Percentiles rank a stretch among this genome's conserved stretches.
These are phyloP conservation scores for Siniperca obscura DNA, from an alignment of 2,797 vertebrate species.

Conservation along the genomic window DNA sequence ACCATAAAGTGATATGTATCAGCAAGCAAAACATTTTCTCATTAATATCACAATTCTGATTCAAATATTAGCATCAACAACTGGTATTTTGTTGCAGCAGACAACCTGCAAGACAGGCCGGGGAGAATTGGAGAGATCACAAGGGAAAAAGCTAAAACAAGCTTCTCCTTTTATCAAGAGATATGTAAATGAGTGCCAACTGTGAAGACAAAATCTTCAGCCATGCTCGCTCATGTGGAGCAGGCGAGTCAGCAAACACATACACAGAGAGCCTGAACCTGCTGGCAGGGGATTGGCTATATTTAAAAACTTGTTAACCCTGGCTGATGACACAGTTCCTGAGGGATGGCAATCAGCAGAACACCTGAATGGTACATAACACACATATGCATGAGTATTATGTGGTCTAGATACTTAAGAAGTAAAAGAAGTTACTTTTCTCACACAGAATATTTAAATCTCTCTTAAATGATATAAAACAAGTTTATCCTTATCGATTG, in stretches of 20 bases:
- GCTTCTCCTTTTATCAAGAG: slow-evolving; percentile 18
- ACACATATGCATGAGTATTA: neutral
- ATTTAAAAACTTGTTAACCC: slow-evolving; percentile 73
- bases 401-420: neutral
- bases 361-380: slow-evolving; percentile 20
- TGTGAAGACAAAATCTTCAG: neutral
- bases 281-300: slow-evolving; percentile 57
- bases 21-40: too few relatives aligned
- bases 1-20: neutral
- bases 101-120: fast-evolving
- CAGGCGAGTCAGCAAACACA: slow-evolving; percentile 31
- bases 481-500: neutral
- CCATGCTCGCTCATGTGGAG: neutral
- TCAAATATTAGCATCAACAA: neutral
- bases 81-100: slow-evolving; percentile 8
- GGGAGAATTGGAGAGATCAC: neutral
- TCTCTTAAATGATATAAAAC: neutral
- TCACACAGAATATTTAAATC: neutral
- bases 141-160: neutral
- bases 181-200: slow-evolving; percentile 37
- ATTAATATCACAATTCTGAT: neutral
- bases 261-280: neutral
- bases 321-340: slow-evolving; percentile 61
- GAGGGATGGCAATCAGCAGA: slow-evolving; percentile 38
- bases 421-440: neutral